These are phyloP conservation scores for Drosophila aldrichi DNA, from an alignment of 2,888 invertebrate species.

Conservation along the genomic window DNA sequence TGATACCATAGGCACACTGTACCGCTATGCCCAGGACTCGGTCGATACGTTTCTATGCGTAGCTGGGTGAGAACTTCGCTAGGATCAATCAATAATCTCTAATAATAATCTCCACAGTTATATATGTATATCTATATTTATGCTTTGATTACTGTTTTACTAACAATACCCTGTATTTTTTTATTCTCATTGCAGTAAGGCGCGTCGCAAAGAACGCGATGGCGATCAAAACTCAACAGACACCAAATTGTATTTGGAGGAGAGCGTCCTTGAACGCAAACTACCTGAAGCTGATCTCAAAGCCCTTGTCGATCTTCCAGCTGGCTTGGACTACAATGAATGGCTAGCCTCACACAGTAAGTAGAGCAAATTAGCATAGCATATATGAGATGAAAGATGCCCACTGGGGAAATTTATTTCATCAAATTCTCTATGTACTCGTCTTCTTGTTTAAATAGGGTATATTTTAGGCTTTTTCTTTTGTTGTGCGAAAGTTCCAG, in stretches of 20 bases:
- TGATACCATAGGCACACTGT: conserved; percentile 84
- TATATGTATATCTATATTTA: neutral
- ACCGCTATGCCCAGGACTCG: conserved; percentile 85
- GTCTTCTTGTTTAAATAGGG: neutral
- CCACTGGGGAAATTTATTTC: neutral
- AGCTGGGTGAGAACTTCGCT: conserved; percentile 83
- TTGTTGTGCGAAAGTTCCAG: neutral
- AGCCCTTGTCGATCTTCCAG: conserved; percentile 96
- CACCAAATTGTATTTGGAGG: conserved; percentile 97
- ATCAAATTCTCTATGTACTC: too few species aligned
- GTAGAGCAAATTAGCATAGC: conserved; percentile 72
- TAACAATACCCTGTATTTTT: conserved; percentile 24
- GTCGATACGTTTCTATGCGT: conserved; percentile 85
- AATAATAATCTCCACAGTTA: fast-evolving
- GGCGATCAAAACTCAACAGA: conserved; percentile 91
- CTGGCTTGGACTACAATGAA: conserved; percentile 98
- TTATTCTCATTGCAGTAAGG: conserved; percentile 90
- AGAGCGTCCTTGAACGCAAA: conserved; percentile 96
- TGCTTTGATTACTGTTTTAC: conserved; percentile 5
- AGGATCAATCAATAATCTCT: neutral
- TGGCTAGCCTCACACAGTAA: conserved; percentile 99
- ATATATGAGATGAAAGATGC: neutral
- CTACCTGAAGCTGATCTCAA: conserved; percentile 97
- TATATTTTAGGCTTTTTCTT: neutral
- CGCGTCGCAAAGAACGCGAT: conserved; percentile 98